Conservation (phyloP, 2,888 invertebrate species). For the Catotricha subobsoleta region DNA sequence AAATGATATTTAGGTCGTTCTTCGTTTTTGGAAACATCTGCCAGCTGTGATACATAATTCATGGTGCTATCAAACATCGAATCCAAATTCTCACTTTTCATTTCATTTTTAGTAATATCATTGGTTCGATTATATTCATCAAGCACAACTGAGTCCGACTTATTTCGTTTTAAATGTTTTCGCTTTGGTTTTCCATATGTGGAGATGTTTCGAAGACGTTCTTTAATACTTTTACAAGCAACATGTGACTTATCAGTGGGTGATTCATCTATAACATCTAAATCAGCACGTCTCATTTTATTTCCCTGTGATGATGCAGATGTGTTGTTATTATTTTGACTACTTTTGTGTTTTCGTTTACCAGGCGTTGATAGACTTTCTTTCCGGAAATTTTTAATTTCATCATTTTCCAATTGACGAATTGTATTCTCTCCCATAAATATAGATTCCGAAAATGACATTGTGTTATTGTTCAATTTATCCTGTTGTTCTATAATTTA, state of each 20-base stretch:
- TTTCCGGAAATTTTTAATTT: neutral
- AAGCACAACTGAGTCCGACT: conserved; percentile 16
- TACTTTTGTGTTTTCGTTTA: too few species aligned
- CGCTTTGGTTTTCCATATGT: neutral
- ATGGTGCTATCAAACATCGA: conserved; percentile 2
- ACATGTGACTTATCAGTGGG: conserved; percentile 14
- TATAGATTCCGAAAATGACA: conserved; percentile 1
- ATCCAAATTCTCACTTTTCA: neutral
- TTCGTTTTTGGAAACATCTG: too few species aligned
- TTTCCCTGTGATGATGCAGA: neutral
- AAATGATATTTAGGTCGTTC: too few species aligned
- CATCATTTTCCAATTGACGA: neutral
- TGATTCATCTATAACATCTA: conserved; percentile 22
- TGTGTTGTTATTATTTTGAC: too few species aligned
- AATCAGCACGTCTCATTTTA: neutral
- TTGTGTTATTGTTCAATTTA: neutral
- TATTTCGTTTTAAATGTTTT: conserved; percentile 14
- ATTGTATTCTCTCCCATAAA: conserved; percentile 2
- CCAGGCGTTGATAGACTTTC: too few species aligned
- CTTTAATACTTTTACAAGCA: neutral
- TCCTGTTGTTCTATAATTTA: neutral
- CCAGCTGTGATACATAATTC: too few species aligned
- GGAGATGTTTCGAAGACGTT: conserved; percentile 5
- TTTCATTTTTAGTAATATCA: neutral
- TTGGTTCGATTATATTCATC: neutral